Evolutionary conservation across 2,797 vertebrate species (phyloP).

Genomic region (Carduelis carduelis): DNA sequence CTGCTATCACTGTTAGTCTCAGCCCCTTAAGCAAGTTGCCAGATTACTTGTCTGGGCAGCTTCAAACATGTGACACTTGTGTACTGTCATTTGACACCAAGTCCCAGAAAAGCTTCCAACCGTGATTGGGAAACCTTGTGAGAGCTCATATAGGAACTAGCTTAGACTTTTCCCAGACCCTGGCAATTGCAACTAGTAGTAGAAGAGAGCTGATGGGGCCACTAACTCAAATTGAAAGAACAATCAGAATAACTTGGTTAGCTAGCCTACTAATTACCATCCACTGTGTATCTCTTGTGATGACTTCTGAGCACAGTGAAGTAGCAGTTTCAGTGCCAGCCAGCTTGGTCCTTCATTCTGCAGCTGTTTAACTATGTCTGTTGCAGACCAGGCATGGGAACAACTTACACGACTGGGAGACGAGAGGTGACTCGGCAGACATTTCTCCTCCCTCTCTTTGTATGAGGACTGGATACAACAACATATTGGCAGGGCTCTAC

Average conservation of each 20-base stretch:
- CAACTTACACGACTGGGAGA: fast-evolving
- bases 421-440: background rate
- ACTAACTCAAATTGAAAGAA: background rate
- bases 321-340: background rate
- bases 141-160: background rate
- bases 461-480: background rate
- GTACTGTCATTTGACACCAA: constrained; percentile 54
- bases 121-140: background rate
- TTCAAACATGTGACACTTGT: constrained; percentile 48
- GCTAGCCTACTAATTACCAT: background rate
- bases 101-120: constrained; percentile 28
- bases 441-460: background rate
- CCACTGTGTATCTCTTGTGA: fast-evolving
- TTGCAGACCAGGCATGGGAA: fast-evolving
- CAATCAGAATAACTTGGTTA: background rate
- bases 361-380: background rate
- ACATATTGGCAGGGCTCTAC: background rate
- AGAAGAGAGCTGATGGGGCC: background rate
- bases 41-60: constrained; percentile 1
- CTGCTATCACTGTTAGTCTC: background rate
- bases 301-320: background rate
- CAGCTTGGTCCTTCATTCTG: background rate
- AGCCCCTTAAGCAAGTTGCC: background rate
- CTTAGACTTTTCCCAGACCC: background rate
- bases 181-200: background rate